Evolutionary conservation across 2,797 vertebrate genomes (phyloP), one percentile per base, ranked within the genome.

Genomic region (Coregonus sp.): DNA sequence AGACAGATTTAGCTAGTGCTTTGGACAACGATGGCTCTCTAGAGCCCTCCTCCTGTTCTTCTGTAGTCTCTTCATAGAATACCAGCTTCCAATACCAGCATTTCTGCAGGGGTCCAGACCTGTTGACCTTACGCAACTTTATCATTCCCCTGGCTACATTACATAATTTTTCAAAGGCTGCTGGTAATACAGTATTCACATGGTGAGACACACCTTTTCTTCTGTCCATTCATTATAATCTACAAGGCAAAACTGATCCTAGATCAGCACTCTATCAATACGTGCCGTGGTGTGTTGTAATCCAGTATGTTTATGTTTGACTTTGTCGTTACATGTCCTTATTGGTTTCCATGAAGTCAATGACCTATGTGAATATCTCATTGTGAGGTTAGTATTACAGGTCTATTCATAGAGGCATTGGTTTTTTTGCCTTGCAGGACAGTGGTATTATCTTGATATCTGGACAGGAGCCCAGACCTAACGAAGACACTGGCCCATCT

Each of bases 1-100:
- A 91, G 82, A 76, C 47, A 16, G 79, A 83, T 90, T 87, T 85
- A 47, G 40, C 40, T 47, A 83, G 50, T 54, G 66, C 75, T 75
- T 80, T 25, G 52, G 69, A 74, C 72, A 73, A 79, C 66, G 72
- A 81, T 33, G 67, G 70, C 70, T 70, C 72, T 61, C 9, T 15
- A 65, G 54, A 7, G 33, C 31, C 63, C 70, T 73, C 80, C 71
- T 50, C 16, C 47, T 37, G 54, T 76, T 25, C 72, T 51, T 3
- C 3, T 29, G 54, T 86, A 85, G 87, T 86, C 82, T 73, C 70
- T 52, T 77, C 73, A 72, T 66, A 11, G 31, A 74, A 47, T 68
- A 4, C 15, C 25, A 65, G 25, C 3, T 73, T 33, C 15, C 14
- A 29, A 7, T 14, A 29, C 3, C 50, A 51, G 25, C 25, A 37